Evolutionary conservation across 2,113 vertebrate genomes (phyloP).

Genomic region (Zosterops lateralis): DNA sequence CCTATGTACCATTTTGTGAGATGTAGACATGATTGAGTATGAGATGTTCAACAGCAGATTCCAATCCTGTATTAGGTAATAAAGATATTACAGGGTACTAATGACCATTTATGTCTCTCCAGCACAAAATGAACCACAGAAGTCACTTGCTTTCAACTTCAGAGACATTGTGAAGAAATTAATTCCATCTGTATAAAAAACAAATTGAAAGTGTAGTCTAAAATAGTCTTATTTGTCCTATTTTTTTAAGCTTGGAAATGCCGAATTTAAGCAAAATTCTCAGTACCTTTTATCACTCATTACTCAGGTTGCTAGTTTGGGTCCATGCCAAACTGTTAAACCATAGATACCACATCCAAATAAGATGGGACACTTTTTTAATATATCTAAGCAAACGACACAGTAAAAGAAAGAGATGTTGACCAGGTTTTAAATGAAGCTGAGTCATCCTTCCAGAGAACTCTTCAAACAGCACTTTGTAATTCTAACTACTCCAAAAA

Average conservation of each 20-base stretch:
- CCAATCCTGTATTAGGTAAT: background rate
- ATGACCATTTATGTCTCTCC: background rate
- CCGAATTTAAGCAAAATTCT: background rate
- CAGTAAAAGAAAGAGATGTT: background rate
- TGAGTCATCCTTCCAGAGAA: slow-evolving; percentile 23
- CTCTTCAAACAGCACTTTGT: background rate
- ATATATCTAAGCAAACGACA: background rate
- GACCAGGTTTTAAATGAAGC: background rate
- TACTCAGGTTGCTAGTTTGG: background rate
- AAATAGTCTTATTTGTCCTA: background rate
- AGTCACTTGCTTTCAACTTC: background rate
- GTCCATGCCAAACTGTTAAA: background rate
- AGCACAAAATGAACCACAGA: background rate
- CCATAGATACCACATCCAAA: background rate
- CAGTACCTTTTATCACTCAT: background rate
- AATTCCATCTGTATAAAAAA: background rate
- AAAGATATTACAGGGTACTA: background rate
- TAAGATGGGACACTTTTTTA: background rate
- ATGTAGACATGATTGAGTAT: background rate
- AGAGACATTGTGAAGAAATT: background rate
- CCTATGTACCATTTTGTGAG: background rate
- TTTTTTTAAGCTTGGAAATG: background rate
- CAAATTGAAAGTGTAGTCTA: background rate
- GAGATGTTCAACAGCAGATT: background rate
- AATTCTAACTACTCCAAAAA: background rate